A percentile compares a stretch with the other conserved stretches of the same genome.
Conservation (phyloP, 1,140 invertebrate species). For the Euwallacea similis region DNA sequence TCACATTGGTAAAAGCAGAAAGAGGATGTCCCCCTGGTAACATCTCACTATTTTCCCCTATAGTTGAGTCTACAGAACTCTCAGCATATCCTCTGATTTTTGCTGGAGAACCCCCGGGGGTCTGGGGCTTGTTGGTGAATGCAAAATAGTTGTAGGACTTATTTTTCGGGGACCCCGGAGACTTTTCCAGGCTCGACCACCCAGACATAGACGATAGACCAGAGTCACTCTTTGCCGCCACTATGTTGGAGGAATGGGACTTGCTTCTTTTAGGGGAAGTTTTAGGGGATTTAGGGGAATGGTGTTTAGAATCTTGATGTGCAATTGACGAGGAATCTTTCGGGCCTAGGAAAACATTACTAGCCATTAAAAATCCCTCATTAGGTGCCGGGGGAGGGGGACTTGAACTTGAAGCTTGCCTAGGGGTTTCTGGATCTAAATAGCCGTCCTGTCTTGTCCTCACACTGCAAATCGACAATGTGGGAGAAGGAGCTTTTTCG, state of each 20-base stretch:
- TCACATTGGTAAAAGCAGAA: conserved; percentile 57
- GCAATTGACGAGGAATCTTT: conserved; percentile 50
- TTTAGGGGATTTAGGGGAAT: conserved; percentile 72
- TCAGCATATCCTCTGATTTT: conserved; percentile 43
- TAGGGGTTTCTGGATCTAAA: conserved; percentile 34
- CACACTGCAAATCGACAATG: conserved; percentile 64
- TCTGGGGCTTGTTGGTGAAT: conserved; percentile 29
- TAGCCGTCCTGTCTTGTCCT: conserved; percentile 69
- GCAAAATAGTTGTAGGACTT: conserved; percentile 42
- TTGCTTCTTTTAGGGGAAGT: conserved; percentile 73
- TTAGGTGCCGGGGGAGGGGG: conserved; percentile 67
- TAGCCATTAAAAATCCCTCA: conserved; percentile 57
- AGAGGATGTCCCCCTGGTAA: conserved; percentile 55
- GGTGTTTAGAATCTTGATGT: conserved; percentile 60
- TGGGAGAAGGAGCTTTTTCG: conserved; percentile 63
- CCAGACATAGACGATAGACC: conserved; percentile 83
- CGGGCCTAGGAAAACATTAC: conserved; percentile 56
- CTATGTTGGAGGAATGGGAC: conserved; percentile 65
- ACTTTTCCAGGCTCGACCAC: conserved; percentile 82
- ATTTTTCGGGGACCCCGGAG: conserved; percentile 70
- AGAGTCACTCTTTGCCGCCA: conserved; percentile 77
- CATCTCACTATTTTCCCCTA: conserved; percentile 52
- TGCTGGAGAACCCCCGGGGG: conserved; percentile 19
- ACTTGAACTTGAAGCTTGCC: conserved; percentile 66
- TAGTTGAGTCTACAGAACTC: conserved; percentile 48